phyloP scores from a whole-genome alignment of 2,888 invertebrate species.

The Sesia apiformis region DNA sequence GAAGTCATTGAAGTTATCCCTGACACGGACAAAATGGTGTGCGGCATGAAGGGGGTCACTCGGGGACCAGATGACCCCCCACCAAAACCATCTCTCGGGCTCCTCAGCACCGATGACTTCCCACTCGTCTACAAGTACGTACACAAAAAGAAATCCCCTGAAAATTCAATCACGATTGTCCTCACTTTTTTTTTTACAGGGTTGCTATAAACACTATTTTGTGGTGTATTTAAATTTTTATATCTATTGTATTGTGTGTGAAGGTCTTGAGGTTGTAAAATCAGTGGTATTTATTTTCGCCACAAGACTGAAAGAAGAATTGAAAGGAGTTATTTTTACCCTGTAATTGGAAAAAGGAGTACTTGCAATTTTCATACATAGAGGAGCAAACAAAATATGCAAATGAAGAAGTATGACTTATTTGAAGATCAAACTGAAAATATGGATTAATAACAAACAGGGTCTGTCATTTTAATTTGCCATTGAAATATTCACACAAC shows the following conservation, averaged over 20 bases:
- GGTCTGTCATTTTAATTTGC: no score
- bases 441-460: no score
- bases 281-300: conserved; percentile 37
- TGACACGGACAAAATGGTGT: conserved; percentile 89
- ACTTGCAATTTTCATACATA: no score
- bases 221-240: conserved; percentile 41
- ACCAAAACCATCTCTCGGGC: conserved; percentile 84
- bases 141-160: conserved; percentile 9
- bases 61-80: conserved; percentile 80
- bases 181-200: conserved; percentile 38
- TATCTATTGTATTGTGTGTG: conserved; percentile 7
- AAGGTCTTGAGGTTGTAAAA: conserved; percentile 37
- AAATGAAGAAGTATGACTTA: no score
- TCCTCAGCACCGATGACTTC: conserved; percentile 87
- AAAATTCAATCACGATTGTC: conserved; percentile 19
- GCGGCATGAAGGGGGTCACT: conserved; percentile 88
- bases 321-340: background rate
- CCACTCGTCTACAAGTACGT: conserved; percentile 90
- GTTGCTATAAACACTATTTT: conserved; percentile 21
- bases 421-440: no score
- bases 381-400: no score
- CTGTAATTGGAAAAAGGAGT: no score
- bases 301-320: background rate
- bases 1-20: conserved; percentile 91
- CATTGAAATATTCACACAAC: no score